Percentiles rank a stretch among this genome's conserved stretches.
These are phyloP conservation scores for Sinodicranocentrus sp. DNA, from an alignment of 2,888 invertebrate species.

Conservation along the genomic window DNA sequence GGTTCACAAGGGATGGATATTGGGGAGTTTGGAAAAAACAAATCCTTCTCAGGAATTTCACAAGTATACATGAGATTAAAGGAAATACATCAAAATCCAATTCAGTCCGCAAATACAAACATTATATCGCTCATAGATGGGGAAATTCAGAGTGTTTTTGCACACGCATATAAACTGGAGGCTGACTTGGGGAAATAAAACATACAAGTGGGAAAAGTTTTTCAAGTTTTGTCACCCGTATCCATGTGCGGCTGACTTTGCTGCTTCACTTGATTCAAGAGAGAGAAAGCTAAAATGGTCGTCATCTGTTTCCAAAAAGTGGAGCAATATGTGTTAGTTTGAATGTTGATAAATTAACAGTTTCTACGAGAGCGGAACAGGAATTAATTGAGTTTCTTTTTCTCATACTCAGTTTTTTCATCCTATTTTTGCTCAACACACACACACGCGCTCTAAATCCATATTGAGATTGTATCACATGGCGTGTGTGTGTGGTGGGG, in stretches of 20 bases:
- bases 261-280: not conserved
- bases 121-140: too few species aligned
- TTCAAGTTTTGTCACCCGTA: not conserved
- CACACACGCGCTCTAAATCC: too few species aligned
- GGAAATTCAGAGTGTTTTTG: too few species aligned
- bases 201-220: not conserved
- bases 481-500: too few species aligned
- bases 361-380: constrained; percentile 30
- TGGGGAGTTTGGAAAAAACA: too few species aligned
- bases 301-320: constrained; percentile 16
- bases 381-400: constrained; percentile 56
- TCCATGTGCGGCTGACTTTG: constrained; percentile 30
- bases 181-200: too few species aligned
- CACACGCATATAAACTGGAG: too few species aligned
- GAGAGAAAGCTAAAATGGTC: not conserved
- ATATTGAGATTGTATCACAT: too few species aligned
- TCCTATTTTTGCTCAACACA: too few species aligned
- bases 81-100: constrained; percentile 33
- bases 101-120: constrained; percentile 38
- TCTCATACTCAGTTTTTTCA: too few species aligned
- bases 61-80: not conserved
- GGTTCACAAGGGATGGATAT: too few species aligned
- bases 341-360: constrained; percentile 60
- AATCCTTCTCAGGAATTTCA: too few species aligned
- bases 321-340: constrained; percentile 36